These are phyloP conservation scores for Oligia latruncula DNA, from an alignment of 2,888 invertebrate genomes.

Conservation along the genomic window DNA sequence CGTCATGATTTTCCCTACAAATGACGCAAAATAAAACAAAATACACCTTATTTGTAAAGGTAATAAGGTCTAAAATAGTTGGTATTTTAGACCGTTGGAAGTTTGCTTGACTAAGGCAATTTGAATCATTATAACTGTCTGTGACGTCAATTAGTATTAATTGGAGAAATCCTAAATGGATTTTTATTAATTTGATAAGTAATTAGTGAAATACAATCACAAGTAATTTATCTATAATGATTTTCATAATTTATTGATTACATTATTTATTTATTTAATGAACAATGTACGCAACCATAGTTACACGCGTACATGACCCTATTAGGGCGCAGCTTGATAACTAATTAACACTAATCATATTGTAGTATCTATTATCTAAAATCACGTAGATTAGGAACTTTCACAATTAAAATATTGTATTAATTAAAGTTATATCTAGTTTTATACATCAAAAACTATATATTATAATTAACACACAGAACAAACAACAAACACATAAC, in stretches of 20 bases:
- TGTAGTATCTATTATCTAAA: too few species aligned
- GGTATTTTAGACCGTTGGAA: too few species aligned
- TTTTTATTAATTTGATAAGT: conserved; percentile 20
- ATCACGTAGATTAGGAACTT: too few species aligned
- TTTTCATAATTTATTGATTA: conserved; percentile 19
- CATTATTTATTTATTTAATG: neutral
- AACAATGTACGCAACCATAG: too few species aligned
- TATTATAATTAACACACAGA: too few species aligned
- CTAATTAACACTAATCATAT: too few species aligned
- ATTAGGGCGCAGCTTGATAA: too few species aligned
- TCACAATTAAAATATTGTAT: too few species aligned
- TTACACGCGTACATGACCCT: too few species aligned
- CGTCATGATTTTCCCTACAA: conserved; percentile 24
- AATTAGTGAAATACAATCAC: conserved; percentile 43
- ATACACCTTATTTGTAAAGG: neutral
- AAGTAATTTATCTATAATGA: conserved; percentile 18
- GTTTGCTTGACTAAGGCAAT: neutral
- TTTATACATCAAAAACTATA: too few species aligned
- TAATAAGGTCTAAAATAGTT: neutral
- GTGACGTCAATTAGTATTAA: conserved; percentile 51
- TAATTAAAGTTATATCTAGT: too few species aligned
- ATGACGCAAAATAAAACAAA: neutral
- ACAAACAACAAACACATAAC: too few species aligned
- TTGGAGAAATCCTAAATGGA: conserved; percentile 27
- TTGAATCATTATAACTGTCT: conserved; percentile 20